phyloP scores from a whole-genome alignment of 2,888 invertebrate species.

The Tipula helvola region DNA sequence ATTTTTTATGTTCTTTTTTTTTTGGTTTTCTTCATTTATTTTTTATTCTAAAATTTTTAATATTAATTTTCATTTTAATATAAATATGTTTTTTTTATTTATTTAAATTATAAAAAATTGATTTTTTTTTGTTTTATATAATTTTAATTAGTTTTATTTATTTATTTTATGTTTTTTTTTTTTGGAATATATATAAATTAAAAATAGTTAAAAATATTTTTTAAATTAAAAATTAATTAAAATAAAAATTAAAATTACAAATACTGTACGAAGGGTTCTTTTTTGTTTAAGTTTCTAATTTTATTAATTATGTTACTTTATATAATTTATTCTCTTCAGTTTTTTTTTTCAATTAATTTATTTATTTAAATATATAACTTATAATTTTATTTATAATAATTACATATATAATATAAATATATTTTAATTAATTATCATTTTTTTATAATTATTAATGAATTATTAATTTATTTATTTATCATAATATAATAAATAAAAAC shows the following conservation, averaged over 20 bases:
- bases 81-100: not conserved
- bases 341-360: not conserved
- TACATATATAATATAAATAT: not conserved
- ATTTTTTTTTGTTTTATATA: not conserved
- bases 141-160: not conserved
- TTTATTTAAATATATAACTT: not conserved
- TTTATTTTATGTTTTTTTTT: not conserved
- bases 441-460: not conserved
- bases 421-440: not conserved
- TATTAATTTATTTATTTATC: not conserved
- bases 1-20: not conserved
- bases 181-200: not conserved
- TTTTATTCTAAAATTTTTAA: conserved; percentile 4
- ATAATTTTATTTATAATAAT: not conserved
- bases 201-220: not conserved
- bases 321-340: not conserved
- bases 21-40: not conserved
- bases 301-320: not conserved
- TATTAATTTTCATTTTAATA: not conserved
- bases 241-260: not conserved
- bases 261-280: not conserved
- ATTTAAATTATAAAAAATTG: not conserved
- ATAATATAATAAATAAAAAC: not conserved
- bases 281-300: not conserved
- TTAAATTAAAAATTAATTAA: not conserved